A percentile compares a stretch with the other conserved stretches of the same genome.
These are phyloP conservation scores for Eutolmus rufibarbis DNA, from an alignment of 2,888 invertebrate genomes.

Conservation along the genomic window DNA sequence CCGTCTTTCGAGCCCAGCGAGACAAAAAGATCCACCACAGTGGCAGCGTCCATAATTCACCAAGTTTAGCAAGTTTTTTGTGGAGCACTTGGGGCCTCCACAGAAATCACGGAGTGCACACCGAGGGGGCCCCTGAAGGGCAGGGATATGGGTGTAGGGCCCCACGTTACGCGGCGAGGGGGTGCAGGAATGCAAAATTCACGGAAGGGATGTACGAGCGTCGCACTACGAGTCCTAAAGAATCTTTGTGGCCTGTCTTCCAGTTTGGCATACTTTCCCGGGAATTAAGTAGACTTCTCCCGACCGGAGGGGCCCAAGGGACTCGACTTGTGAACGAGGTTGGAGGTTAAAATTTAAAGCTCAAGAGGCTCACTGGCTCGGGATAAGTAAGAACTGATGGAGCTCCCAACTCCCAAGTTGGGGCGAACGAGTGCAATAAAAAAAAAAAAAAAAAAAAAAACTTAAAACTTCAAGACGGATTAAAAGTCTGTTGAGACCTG, in stretches of 20 bases:
- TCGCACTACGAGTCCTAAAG: background rate
- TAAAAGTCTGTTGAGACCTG: constrained; percentile 7
- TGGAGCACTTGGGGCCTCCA: background rate
- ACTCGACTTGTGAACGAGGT: background rate
- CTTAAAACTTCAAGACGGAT: background rate
- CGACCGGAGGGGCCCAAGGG: background rate
- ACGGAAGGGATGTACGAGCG: constrained; percentile 4
- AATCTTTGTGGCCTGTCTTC: constrained; percentile 22
- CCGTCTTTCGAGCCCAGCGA: background rate
- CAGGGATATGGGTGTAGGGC: background rate
- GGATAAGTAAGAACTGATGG: constrained; percentile 7
- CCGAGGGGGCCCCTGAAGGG: background rate
- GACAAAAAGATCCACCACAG: background rate
- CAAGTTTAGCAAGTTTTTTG: background rate
- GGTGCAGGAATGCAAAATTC: background rate
- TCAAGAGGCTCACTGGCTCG: background rate
- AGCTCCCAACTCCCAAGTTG: background rate
- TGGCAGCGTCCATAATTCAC: background rate
- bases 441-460: no score
- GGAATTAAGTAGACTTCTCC: constrained; percentile 28
- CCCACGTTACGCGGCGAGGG: background rate
- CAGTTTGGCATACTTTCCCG: constrained; percentile 30
- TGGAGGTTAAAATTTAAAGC: constrained; percentile 30
- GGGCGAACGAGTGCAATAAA: constrained; percentile 1
- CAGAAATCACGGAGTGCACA: background rate